Base-by-base conservation (phyloP, 2,797 vertebrate genomes). In the Clarias platycephalus region DNA sequence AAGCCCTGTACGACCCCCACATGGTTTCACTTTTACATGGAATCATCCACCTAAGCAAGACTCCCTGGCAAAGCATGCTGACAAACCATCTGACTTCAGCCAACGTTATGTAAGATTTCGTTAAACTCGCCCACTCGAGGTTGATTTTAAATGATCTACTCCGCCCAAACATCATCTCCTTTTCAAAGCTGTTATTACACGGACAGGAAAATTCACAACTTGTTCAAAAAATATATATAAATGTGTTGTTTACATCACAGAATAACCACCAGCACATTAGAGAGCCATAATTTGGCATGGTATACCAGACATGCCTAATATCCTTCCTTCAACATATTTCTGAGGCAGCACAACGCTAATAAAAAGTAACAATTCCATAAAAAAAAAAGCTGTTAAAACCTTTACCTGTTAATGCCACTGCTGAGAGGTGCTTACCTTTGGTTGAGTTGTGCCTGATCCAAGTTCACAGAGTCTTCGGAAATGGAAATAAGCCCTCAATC, bases 11-110 rank as follows among this genome's bases (percentile, higher is more conserved):
- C 64, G 82, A 84, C 72, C 76, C 58, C 72, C 85, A 88, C 86
- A 86, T 88, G 88, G 83, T 89, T 90, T 89, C 70, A 89, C 86
- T 90, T 88, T 87, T 87, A 80, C 70, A 64, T 66, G 82, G 83
- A 83, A 80, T 78, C 60, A 86, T 85, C 68, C 67, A 64, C 83
- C 58, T 58, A 82, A 86, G 63, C 77, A 71, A 40, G 58, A 67
- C 82, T 86, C 53, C 31, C 49, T 60, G 70, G 55, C 31, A 66
- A 3, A 72, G 74, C 81, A 76, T n/a, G 53, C 71, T 49, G 82
- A 53, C 44, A 76, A 80, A 60, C 78, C 64, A 63, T 24, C 18
- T 49, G 15, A 68, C 78, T 80, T 68, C 63, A 64, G 74, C 44
- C 80, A 53, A n/a, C 0, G 22, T 66, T 77, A 80, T 85, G 70